Evolutionary conservation across 2,113 vertebrate genomes (phyloP).

Genomic region (Grammomys dolichurus): DNA sequence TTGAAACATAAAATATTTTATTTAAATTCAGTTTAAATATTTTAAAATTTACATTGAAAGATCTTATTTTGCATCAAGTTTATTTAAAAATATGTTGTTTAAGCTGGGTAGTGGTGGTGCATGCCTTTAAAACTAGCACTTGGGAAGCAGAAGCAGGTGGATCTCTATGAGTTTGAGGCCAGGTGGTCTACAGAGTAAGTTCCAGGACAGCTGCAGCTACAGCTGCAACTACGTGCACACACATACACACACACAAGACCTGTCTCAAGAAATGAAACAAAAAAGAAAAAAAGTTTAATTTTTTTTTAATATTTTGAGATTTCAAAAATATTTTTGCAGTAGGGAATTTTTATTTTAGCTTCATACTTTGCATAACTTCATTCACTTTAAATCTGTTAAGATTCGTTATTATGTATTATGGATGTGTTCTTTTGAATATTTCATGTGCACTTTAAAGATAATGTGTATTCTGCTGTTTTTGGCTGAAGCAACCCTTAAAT

Average conservation of each 20-base stretch:
- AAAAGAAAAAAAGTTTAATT: not conserved
- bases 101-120: not conserved
- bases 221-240: too few species aligned
- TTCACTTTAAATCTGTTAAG: not conserved
- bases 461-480: not conserved
- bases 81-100: not conserved
- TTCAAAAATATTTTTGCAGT: not conserved
- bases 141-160: not conserved
- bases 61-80: not conserved
- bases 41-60: not conserved
- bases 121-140: not conserved
- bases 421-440: not conserved
- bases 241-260: not conserved
- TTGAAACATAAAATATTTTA: not conserved
- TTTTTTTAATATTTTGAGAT: slow-evolving; percentile 1
- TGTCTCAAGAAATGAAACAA: not conserved
- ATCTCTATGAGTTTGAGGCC: not conserved
- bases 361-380: not conserved
- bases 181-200: not conserved
- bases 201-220: not conserved
- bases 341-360: not conserved
- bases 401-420: slow-evolving; percentile 1
- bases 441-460: slow-evolving; percentile 45
- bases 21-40: slow-evolving; percentile 21
- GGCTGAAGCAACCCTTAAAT: not conserved